Conservation (phyloP, 2,888 invertebrate species). For the Pomacea canaliculata region DNA sequence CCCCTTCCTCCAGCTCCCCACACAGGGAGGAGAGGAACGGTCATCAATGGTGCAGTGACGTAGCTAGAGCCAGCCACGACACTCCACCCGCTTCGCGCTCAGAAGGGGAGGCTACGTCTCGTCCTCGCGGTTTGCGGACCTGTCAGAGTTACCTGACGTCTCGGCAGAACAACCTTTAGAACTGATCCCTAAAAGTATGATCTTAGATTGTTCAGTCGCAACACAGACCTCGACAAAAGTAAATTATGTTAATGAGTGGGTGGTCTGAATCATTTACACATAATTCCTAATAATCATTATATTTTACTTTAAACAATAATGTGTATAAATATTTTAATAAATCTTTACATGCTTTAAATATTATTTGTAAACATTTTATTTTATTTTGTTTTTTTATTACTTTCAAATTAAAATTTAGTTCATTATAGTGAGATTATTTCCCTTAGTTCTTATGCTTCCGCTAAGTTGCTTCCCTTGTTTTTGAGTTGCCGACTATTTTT, state of each 20-base stretch:
- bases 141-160: conserved; percentile 55
- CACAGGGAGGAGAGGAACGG: conserved; percentile 47
- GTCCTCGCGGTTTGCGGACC: conserved; percentile 52
- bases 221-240: too few species aligned
- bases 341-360: too few species aligned
- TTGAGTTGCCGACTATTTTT: neutral
- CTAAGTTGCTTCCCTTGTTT: neutral
- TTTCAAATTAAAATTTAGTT: too few species aligned
- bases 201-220: conserved; percentile 31
- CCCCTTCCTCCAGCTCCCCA: conserved; percentile 48
- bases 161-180: conserved; percentile 57
- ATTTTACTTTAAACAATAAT: too few species aligned
- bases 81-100: conserved; percentile 51
- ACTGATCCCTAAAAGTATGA: conserved; percentile 60
- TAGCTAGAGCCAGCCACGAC: conserved; percentile 12
- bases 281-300: too few species aligned
- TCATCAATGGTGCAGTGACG: conserved; percentile 45
- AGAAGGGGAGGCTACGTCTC: conserved; percentile 50
- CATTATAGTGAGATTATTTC: too few species aligned
- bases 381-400: too few species aligned
- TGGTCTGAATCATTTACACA: too few species aligned
- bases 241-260: too few species aligned
- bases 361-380: too few species aligned
- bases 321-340: too few species aligned
- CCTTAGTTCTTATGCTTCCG: neutral